These are phyloP conservation scores for Drosophila dunni DNA, from an alignment of 1,140 invertebrate genomes.

Conservation along the genomic window DNA sequence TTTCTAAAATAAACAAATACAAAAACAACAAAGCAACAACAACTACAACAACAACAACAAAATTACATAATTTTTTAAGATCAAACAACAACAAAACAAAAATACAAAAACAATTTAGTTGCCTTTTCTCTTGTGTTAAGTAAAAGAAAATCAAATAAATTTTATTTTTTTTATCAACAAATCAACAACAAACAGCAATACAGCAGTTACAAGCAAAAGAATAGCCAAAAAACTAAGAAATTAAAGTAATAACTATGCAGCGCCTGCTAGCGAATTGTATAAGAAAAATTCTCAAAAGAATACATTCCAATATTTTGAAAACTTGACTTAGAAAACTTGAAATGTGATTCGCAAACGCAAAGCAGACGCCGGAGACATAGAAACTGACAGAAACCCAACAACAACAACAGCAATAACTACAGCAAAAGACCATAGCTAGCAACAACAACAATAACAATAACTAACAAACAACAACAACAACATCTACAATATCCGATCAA, in stretches of 20 bases:
- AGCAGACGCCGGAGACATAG: slow-evolving; percentile 52
- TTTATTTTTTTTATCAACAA: slow-evolving; percentile 30
- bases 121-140: slow-evolving; percentile 38
- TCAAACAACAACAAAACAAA: slow-evolving; percentile 41
- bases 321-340: slow-evolving; percentile 32
- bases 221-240: slow-evolving; percentile 10
- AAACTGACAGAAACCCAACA: slow-evolving; percentile 57
- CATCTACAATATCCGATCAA: slow-evolving; percentile 67
- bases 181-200: slow-evolving; percentile 40
- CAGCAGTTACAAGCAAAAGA: slow-evolving; percentile 55
- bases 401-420: slow-evolving; percentile 61
- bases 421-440: slow-evolving; percentile 74
- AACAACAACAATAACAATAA: slow-evolving; percentile 63
- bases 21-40: slow-evolving; percentile 39
- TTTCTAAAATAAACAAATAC: slow-evolving; percentile 55
- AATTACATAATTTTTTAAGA: slow-evolving; percentile 35
- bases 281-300: slow-evolving; percentile 19
- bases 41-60: slow-evolving; percentile 31
- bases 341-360: slow-evolving; percentile 35
- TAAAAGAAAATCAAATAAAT: slow-evolving; percentile 8
- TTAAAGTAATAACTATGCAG: slow-evolving; percentile 37
- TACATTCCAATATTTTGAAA: slow-evolving; percentile 57
- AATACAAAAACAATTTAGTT: slow-evolving; percentile 51
- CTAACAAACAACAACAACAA: slow-evolving; percentile 60
- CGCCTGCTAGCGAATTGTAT: slow-evolving; percentile 34